Percentiles rank a stretch among this genome's conserved stretches.
These are phyloP conservation scores for Eilema caniola DNA, from an alignment of 2,888 invertebrate species.

Conservation along the genomic window DNA sequence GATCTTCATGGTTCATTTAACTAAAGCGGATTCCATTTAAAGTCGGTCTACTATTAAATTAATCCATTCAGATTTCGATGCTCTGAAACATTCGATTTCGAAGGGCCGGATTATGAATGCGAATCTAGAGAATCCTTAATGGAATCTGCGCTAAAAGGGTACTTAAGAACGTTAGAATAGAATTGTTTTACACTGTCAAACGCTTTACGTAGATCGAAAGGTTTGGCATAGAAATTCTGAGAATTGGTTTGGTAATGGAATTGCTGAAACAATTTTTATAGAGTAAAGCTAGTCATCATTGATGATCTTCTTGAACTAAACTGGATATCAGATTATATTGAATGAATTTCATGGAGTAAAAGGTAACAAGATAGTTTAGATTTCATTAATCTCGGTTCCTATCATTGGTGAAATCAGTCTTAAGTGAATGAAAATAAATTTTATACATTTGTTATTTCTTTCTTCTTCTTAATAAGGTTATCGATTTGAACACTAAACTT, in stretches of 20 bases:
- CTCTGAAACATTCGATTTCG: conserved; percentile 45
- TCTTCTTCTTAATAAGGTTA: no score
- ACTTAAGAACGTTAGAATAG: conserved; percentile 1
- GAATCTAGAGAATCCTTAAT: conserved; percentile 18
- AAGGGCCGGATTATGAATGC: conserved; percentile 37
- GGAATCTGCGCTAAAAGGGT: conserved; percentile 7
- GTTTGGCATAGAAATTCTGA: background rate
- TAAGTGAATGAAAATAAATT: no score
- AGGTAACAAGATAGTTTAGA: background rate
- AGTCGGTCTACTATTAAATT: conserved; percentile 49
- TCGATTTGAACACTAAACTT: no score
- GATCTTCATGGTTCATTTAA: conserved; percentile 53
- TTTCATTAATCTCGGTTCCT: background rate
- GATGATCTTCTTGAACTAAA: background rate
- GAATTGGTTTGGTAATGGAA: background rate
- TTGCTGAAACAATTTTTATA: background rate
- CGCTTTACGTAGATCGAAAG: background rate
- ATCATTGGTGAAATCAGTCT: background rate
- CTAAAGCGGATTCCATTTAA: conserved; percentile 54
- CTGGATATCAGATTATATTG: background rate
- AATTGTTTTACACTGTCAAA: background rate
- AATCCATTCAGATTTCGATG: conserved; percentile 48
- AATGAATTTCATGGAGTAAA: background rate
- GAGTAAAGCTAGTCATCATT: no score
- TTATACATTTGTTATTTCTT: no score